These are phyloP conservation scores for Brachypodius melanocephalos DNA, from an alignment of 2,113 vertebrate species.

Conservation along the genomic window DNA sequence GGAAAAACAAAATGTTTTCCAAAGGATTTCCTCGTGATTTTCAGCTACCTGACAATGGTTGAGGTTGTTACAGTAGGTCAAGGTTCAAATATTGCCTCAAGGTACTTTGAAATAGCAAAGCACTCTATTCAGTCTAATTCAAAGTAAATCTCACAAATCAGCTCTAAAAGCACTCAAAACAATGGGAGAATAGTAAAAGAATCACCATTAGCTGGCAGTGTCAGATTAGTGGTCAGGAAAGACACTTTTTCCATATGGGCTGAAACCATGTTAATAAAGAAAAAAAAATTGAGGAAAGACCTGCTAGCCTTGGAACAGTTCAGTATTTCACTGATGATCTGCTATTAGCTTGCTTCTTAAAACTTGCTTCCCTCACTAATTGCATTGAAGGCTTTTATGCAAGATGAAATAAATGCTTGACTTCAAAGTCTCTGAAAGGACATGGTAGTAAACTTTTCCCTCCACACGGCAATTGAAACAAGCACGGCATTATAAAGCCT, in stretches of 20 bases:
- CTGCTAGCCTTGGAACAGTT: background rate
- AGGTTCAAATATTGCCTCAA: background rate
- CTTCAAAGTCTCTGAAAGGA: background rate
- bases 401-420: background rate
- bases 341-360: background rate
- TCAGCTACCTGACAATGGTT: background rate
- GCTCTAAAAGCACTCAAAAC: background rate
- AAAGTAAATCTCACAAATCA: background rate
- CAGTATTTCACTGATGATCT: background rate
- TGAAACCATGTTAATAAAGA: background rate
- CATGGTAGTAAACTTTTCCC: background rate
- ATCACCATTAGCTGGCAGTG: background rate
- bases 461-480: background rate
- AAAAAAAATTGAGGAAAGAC: background rate
- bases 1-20: accelerated
- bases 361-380: background rate
- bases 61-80: background rate
- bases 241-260: background rate
- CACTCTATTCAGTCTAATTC: background rate
- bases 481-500: background rate
- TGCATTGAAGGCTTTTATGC: background rate
- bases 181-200: accelerated
- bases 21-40: background rate
- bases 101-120: background rate
- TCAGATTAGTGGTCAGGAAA: background rate